Evolutionary conservation across 2,797 vertebrate species (phyloP).

Genomic region (Rhodeus uyekii): DNA sequence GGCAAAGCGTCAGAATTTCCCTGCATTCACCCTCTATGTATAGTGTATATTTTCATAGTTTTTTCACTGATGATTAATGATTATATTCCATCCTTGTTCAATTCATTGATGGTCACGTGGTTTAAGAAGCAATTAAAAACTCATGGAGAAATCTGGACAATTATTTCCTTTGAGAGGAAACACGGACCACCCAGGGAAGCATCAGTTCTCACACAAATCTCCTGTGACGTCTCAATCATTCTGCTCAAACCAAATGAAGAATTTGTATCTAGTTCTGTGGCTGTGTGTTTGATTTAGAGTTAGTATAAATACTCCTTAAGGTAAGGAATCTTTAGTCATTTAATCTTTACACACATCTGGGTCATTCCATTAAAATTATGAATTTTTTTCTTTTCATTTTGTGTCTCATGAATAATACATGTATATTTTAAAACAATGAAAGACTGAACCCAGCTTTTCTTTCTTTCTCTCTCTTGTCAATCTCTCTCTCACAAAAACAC

Average conservation of each 20-base stretch:
- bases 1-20: too few relatives aligned
- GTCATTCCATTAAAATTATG: not conserved
- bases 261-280: not conserved
- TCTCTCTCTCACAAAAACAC: too few relatives aligned
- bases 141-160: conserved; percentile 13
- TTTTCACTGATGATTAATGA: not conserved
- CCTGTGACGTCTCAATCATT: not conserved
- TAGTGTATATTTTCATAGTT: too few relatives aligned
- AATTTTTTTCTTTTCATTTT: not conserved
- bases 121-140: conserved; percentile 6
- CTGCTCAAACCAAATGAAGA: not conserved
- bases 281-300: not conserved
- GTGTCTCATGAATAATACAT: not conserved
- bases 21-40: too few relatives aligned
- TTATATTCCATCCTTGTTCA: not conserved
- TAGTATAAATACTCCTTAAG: not conserved
- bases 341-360: not conserved
- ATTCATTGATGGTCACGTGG: conserved; percentile 1
- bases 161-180: conserved; percentile 59
- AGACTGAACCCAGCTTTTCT: too few relatives aligned
- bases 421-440: not conserved
- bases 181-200: conserved; percentile 63
- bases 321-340: not conserved
- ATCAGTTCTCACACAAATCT: conserved; percentile 37
- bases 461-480: too few relatives aligned